phyloP scores from a whole-genome alignment of 1,140 invertebrate genomes.

The Diabrotica virgifera region DNA sequence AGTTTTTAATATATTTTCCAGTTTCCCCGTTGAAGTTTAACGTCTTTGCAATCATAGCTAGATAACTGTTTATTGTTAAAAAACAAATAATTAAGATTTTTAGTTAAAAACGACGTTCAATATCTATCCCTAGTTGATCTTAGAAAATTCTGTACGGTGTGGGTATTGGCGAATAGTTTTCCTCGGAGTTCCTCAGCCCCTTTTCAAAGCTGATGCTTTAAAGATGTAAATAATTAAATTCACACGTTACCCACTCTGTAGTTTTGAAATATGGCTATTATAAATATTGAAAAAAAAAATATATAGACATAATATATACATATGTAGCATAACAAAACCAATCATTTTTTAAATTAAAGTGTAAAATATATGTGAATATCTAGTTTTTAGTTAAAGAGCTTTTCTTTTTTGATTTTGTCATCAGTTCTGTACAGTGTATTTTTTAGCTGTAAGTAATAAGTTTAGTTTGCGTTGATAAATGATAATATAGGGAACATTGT shows the following conservation, averaged over 20 bases:
- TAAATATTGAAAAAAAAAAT: conserved; percentile 34
- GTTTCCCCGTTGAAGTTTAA: no score
- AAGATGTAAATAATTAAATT: conserved; percentile 34
- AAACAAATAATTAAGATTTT: no score
- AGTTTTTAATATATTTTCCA: no score
- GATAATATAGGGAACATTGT: conserved; percentile 50
- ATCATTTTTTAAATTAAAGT: conserved; percentile 46
- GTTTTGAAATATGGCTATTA: conserved; percentile 43
- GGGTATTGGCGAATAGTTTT: not conserved
- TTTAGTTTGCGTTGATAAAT: conserved; percentile 47
- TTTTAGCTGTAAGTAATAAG: conserved; percentile 45
- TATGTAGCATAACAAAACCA: conserved; percentile 44
- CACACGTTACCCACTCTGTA: conserved; percentile 42
- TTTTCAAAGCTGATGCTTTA: conserved; percentile 11
- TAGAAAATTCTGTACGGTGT: not conserved
- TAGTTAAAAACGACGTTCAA: no score
- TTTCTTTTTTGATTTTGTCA: conserved; percentile 39
- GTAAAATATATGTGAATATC: conserved; percentile 48
- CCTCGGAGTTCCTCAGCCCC: conserved; percentile 1
- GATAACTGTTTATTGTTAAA: no score
- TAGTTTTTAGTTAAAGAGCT: conserved; percentile 41
- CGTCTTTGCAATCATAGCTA: no score
- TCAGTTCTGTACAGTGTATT: conserved; percentile 50
- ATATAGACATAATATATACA: conserved; percentile 45
- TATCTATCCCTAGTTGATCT: no score